A percentile compares a stretch with the other conserved stretches of the same genome.
These are phyloP conservation scores for Pterocles gutturalis DNA, from an alignment of 2,113 vertebrate species.

Conservation along the genomic window DNA sequence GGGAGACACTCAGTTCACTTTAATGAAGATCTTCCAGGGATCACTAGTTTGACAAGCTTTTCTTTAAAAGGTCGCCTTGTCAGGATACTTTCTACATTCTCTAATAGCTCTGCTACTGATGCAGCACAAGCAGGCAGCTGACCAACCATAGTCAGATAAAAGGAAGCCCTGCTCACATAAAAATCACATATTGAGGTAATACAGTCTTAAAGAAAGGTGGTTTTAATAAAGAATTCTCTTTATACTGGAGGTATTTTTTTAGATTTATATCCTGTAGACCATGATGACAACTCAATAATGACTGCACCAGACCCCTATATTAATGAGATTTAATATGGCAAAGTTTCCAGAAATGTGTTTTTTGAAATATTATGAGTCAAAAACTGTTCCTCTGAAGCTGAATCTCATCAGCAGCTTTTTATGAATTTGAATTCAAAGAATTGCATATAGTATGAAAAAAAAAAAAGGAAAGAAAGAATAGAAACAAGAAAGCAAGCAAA, in stretches of 20 bases:
- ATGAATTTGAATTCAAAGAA: slow-evolving; percentile 76
- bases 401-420: slow-evolving; percentile 79
- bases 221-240: slow-evolving; percentile 82
- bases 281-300: slow-evolving; percentile 85
- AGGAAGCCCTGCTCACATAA: slow-evolving; percentile 27
- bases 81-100: neutral
- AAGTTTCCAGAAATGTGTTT: slow-evolving; percentile 81
- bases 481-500: slow-evolving; percentile 59
- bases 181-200: slow-evolving; percentile 74
- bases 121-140: slow-evolving; percentile 28
- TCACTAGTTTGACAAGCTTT: neutral
- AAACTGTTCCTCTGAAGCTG: slow-evolving; percentile 74
- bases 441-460: slow-evolving; percentile 54
- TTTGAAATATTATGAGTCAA: slow-evolving; percentile 84
- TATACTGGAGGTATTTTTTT: slow-evolving; percentile 72
- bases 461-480: neutral
- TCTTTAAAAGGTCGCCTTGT: neutral
- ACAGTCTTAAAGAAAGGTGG: slow-evolving; percentile 74
- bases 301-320: slow-evolving; percentile 78
- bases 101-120: slow-evolving; percentile 29
- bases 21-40: neutral
- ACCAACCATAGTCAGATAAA: slow-evolving; percentile 44
- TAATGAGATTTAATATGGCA: slow-evolving; percentile 82
- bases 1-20: neutral
- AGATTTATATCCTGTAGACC: slow-evolving; percentile 81